Percentiles rank a stretch among this genome's conserved stretches.
Conservation (phyloP, 2,888 invertebrate genomes). For the Scelioninae gen. 1 region DNA sequence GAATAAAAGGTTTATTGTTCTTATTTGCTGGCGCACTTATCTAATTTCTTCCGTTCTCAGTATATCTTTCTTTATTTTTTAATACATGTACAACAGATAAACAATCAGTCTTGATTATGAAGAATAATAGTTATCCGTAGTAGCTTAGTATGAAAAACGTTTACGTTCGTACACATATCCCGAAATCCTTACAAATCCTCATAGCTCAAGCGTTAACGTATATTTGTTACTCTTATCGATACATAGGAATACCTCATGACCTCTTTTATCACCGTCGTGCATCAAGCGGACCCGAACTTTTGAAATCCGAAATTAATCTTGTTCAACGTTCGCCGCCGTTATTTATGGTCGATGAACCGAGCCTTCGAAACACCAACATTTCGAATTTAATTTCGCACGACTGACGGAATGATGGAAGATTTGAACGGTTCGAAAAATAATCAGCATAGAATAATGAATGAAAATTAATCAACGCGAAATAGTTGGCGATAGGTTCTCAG, state of each 20-base stretch:
- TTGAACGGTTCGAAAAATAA: background rate
- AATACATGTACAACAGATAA: background rate
- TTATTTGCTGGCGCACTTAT: too few relatives aligned
- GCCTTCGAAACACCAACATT: background rate
- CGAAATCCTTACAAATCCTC: conserved; percentile 51
- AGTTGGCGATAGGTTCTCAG: too few relatives aligned
- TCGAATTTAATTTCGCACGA: background rate
- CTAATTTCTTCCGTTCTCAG: too few relatives aligned
- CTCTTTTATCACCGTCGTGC: conserved; percentile 38
- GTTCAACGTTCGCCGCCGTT: conserved; percentile 17
- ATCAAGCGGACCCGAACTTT: conserved; percentile 23
- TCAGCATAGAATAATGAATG: too few relatives aligned
- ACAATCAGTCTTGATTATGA: conserved; percentile 28
- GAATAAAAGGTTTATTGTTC: too few relatives aligned
- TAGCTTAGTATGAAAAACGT: conserved; percentile 47
- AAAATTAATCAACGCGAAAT: too few relatives aligned
- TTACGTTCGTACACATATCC: conserved; percentile 32
- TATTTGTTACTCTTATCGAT: conserved; percentile 51
- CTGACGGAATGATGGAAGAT: background rate
- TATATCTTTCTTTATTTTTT: too few relatives aligned
- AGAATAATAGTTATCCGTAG: conserved; percentile 29
- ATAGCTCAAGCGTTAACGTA: conserved; percentile 42
- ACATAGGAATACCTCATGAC: conserved; percentile 32
- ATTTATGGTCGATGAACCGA: conserved; percentile 14
- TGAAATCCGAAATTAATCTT: conserved; percentile 50